These are phyloP conservation scores for Tupaia tana DNA, from an alignment of 2,113 vertebrate species.

Conservation along the genomic window DNA sequence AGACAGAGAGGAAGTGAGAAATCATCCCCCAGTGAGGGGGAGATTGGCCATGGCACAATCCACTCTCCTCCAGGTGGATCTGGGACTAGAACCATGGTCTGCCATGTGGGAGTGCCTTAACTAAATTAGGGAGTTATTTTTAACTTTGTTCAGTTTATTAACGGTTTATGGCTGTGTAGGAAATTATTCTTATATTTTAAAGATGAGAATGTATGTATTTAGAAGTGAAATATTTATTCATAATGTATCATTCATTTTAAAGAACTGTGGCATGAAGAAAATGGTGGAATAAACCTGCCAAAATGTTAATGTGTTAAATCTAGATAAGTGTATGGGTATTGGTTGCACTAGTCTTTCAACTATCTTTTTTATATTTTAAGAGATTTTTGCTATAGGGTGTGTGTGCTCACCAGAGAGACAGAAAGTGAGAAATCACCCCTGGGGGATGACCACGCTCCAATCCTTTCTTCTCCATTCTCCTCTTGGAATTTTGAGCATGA, in stretches of 20 bases:
- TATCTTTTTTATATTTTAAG: neutral
- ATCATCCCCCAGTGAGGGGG: too few relatives aligned
- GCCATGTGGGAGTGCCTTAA: too few relatives aligned
- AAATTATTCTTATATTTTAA: conserved; percentile 39
- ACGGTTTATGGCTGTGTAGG: neutral
- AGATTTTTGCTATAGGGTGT: too few relatives aligned
- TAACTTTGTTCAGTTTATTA: conserved; percentile 31
- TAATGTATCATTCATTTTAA: conserved; percentile 38
- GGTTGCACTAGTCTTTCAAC: neutral
- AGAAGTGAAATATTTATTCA: conserved; percentile 27
- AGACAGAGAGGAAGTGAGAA: too few relatives aligned
- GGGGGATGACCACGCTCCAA: too few relatives aligned
- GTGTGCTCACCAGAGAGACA: too few relatives aligned
- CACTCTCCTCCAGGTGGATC: too few relatives aligned
- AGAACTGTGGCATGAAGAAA: conserved; percentile 51
- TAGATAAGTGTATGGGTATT: conserved; percentile 1
- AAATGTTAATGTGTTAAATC: conserved; percentile 43
- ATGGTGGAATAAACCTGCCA: conserved; percentile 2
- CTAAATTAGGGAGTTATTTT: neutral
- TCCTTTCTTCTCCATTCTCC: too few relatives aligned
- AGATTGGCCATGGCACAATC: too few relatives aligned
- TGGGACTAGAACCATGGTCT: too few relatives aligned
- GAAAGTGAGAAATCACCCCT: too few relatives aligned
- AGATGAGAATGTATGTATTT: conserved; percentile 33
- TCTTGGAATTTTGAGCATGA: too few relatives aligned